Evolutionary conservation across 2,888 invertebrate species (phyloP), one percentile per base, ranked within the genome.

Genomic region (Cantharis rustica): DNA sequence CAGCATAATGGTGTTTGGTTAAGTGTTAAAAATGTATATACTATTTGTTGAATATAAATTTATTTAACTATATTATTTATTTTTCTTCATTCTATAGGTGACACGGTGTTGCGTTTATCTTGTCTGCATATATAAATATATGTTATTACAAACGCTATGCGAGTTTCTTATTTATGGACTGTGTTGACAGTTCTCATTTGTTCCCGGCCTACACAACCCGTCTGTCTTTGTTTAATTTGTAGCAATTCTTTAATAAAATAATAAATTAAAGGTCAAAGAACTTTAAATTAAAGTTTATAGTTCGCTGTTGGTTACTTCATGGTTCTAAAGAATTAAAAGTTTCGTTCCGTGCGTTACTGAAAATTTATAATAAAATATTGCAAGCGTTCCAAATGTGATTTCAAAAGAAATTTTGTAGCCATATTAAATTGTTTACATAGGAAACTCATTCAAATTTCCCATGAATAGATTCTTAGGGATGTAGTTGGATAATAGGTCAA

Each of bases 101-200:
- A 84, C 84, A 84, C 83, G 81, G 82, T 83, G 84, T 82, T 81
- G 78, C 85, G 84, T 86, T 86, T 85, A 84, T 83, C 84, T 85
- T 85, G 83, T 84, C 82, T 84, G 82, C 81, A 83, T 84, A 83
- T 86, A 86, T 86, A 87, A 86, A 87, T 87, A 87, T 86, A 86
- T 86, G 86, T 86, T 87, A 87, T 87, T 87, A 86, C 85, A 85
- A 85, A 84, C 83, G 78, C 84, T 84, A 84, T 84, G 84, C 83
- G 83, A 85, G 85, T 85, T 86, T 86, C 85, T 86, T 88, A 88
- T 88, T 88, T 88, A 88, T 87, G 88, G 87, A 86, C 86, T 86
- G 86, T 86, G 87, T 88, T 88, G 88, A 88, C 88, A 87, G 85
- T 86, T 86, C 86, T 87, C 88, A 87, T 88, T 88, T 87, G 88